These are phyloP conservation scores for Littorina saxatilis DNA, from an alignment of 1,140 invertebrate species.

Conservation along the genomic window DNA sequence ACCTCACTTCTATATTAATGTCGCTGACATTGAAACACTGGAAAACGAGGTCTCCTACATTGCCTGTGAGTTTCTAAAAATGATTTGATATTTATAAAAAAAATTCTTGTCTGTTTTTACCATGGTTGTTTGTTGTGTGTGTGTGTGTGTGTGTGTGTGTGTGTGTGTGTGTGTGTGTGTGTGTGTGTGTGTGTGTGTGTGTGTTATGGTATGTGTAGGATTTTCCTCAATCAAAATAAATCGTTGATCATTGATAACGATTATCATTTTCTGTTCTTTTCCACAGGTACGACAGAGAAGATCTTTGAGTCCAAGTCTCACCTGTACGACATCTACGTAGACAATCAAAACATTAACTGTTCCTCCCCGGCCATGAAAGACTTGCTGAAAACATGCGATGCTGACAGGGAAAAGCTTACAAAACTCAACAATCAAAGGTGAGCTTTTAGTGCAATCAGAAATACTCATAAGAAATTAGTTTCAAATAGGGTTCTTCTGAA, in stretches of 20 bases:
- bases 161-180: too few relatives aligned
- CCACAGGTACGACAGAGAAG: slow-evolving; percentile 76
- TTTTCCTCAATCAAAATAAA: too few relatives aligned
- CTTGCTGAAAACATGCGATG: slow-evolving; percentile 71
- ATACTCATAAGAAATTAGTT: neutral
- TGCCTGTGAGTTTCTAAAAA: slow-evolving; percentile 71
- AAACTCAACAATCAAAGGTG: slow-evolving; percentile 75
- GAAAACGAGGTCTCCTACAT: slow-evolving; percentile 74
- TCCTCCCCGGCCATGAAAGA: slow-evolving; percentile 66
- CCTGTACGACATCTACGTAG: slow-evolving; percentile 76
- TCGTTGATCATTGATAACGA: neutral
- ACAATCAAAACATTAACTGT: slow-evolving; percentile 70
- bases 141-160: neutral
- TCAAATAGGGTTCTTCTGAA: neutral
- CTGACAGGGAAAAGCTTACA: slow-evolving; percentile 71
- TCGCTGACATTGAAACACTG: slow-evolving; percentile 76
- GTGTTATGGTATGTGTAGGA: too few relatives aligned
- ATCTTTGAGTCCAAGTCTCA: slow-evolving; percentile 76
- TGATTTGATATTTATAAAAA: too few relatives aligned
- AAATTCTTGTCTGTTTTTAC: too few relatives aligned
- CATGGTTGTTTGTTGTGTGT: neutral
- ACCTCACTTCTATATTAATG: slow-evolving; percentile 77
- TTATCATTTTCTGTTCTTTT: neutral
- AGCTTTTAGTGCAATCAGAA: neutral
- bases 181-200: too few relatives aligned